Evolutionary conservation across 1,140 invertebrate genomes (phyloP), one percentile per base, ranked within the genome.

Genomic region (Pararge aegeria): DNA sequence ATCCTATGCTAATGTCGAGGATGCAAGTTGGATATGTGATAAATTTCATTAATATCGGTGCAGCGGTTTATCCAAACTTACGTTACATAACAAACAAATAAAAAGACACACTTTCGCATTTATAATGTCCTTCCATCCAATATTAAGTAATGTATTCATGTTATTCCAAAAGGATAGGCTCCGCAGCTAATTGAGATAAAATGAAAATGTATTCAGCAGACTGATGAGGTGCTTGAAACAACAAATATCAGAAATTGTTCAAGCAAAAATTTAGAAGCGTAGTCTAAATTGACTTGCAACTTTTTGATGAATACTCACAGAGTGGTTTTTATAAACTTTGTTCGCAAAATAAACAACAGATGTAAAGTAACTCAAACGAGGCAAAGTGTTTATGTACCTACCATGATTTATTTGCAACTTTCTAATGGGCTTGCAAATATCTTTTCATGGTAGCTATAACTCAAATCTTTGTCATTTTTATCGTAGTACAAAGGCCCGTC

Each of bases 181-280:
- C 37, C 37, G 7, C 37, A 16, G 37, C 37, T 40, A 40, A 40
- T 40, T 40, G 37, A 40, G 37, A 40, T 40, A 40, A 16, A 40
- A 40, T 40, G 37, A 40, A 40, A 40, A 40, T 40, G 38, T 40
- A 40, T 40, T 16, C 38, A 40, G 5, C 38, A 40, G 38, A 16
- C 16, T 40, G 15, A n/a, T n/a, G n/a, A 7, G 37, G 38, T 1
- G 16, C 16, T 40, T 40, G 13, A 15, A 40, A 40, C 38, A 40
- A 40, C 38, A 16, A 16, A 40, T 18, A 40, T 15, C 37, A 2
- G 37, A 40, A 18, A 40, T 40, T 18, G 38, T 40, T 40, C 5
- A 16, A 40, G 38, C 38, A 40, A 18, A 40, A 40, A 40, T 40
- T 4, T 1, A 40, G 13, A 40, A 40, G 7, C 2, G 38, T 5